A percentile compares a stretch with the other conserved stretches of the same genome.
Conservation (phyloP, 2,888 invertebrate species). For the Clanis bilineata region DNA sequence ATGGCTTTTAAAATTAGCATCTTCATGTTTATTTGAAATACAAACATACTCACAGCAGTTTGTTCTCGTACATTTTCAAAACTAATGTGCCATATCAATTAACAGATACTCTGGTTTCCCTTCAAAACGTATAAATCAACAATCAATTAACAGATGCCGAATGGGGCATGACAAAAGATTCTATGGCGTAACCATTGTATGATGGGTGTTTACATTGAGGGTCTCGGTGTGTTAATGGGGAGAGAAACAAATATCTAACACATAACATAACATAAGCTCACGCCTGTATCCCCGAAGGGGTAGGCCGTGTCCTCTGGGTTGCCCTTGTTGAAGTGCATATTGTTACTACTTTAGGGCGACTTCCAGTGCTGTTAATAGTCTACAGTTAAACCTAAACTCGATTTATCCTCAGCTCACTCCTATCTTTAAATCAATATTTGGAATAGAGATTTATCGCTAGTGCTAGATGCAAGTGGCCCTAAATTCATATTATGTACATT, state of each 20-base stretch:
- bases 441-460: too few species aligned
- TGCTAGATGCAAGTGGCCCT: too few species aligned
- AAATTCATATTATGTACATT: too few species aligned
- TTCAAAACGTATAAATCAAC: too few species aligned
- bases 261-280: too few species aligned
- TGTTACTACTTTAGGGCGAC: neutral
- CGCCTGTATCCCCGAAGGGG: too few species aligned
- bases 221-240: neutral
- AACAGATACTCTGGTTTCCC: too few species aligned
- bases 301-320: neutral
- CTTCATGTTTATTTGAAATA: neutral
- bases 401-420: too few species aligned
- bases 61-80: neutral
- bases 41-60: neutral
- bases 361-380: too few species aligned
- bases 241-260: too few species aligned
- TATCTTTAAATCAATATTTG: too few species aligned
- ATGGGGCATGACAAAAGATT: neutral
- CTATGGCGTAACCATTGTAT: neutral
- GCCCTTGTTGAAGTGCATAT: neutral
- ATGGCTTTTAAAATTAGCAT: conserved; percentile 4
- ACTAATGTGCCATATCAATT: conserved; percentile 7
- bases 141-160: neutral
- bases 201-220: neutral
- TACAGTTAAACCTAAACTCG: too few species aligned